Evolutionary conservation across 2,888 invertebrate species (phyloP).

Genomic region (Sesia apiformis): DNA sequence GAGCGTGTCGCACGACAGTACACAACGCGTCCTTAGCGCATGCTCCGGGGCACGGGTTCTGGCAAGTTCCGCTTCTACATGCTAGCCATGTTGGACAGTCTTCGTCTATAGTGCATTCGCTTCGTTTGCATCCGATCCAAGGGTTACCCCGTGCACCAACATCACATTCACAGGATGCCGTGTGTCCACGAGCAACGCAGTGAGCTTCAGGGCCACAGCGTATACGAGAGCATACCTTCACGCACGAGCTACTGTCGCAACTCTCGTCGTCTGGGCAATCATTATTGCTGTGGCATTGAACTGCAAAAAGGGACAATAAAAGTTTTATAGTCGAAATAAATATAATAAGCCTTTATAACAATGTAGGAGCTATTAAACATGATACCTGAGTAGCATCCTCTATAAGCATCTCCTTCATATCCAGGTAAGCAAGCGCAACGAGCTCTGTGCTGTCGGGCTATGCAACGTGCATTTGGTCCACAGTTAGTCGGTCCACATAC

Average conservation of each 20-base stretch:
- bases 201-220: slow-evolving; percentile 88
- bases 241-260: slow-evolving; percentile 87
- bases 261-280: slow-evolving; percentile 89
- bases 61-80: slow-evolving; percentile 85
- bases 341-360: slow-evolving; percentile 15
- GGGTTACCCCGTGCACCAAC: slow-evolving; percentile 86
- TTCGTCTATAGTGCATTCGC: slow-evolving; percentile 83
- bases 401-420: slow-evolving; percentile 88
- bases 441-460: slow-evolving; percentile 85
- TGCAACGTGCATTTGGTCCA: slow-evolving; percentile 85
- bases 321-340: background rate
- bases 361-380: background rate
- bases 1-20: slow-evolving; percentile 82
- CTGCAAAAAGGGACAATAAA: slow-evolving; percentile 44
- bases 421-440: slow-evolving; percentile 88
- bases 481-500: slow-evolving; percentile 84
- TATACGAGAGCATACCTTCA: slow-evolving; percentile 84
- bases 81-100: slow-evolving; percentile 87
- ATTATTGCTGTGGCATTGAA: slow-evolving; percentile 89
- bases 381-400: slow-evolving; percentile 82
- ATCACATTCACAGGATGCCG: slow-evolving; percentile 85
- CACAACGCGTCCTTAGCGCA: slow-evolving; percentile 88
- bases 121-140: slow-evolving; percentile 79
- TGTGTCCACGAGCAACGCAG: slow-evolving; percentile 85
- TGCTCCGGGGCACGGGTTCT: slow-evolving; percentile 88